phyloP scores from a whole-genome alignment of 2,113 vertebrate species.

The Plestiodon gilberti region DNA sequence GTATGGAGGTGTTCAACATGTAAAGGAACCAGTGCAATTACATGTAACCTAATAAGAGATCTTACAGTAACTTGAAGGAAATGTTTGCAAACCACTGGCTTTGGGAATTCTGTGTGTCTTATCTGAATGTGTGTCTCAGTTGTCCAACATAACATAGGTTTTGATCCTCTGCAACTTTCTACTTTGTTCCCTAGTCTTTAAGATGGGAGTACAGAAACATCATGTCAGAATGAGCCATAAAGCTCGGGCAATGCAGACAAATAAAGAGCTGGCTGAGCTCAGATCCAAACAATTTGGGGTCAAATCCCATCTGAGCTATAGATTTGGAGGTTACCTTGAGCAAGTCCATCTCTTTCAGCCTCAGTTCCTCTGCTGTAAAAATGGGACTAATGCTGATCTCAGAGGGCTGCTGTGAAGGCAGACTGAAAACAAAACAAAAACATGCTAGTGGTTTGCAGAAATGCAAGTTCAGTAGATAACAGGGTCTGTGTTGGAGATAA shows the following conservation, averaged over 20 bases:
- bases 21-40: neutral
- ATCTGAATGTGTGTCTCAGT: neutral
- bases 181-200: neutral
- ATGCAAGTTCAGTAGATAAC: neutral
- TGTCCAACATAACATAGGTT: neutral
- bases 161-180: neutral
- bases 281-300: neutral
- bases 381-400: neutral
- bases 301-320: neutral
- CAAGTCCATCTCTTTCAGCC: neutral
- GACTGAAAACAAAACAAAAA: no score
- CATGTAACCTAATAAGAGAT: neutral
- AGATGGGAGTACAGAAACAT: neutral
- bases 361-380: neutral
- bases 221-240: neutral
- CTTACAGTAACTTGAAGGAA: neutral
- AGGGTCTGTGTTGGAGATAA: neutral
- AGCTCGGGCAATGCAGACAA: neutral
- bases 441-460: neutral
- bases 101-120: neutral
- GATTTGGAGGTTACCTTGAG: neutral
- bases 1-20: neutral
- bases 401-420: neutral
- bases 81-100: neutral
- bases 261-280: neutral